Base-by-base conservation (phyloP, 64 coral and sea anemone genomes). In the Montipora efflorescens region DNA sequence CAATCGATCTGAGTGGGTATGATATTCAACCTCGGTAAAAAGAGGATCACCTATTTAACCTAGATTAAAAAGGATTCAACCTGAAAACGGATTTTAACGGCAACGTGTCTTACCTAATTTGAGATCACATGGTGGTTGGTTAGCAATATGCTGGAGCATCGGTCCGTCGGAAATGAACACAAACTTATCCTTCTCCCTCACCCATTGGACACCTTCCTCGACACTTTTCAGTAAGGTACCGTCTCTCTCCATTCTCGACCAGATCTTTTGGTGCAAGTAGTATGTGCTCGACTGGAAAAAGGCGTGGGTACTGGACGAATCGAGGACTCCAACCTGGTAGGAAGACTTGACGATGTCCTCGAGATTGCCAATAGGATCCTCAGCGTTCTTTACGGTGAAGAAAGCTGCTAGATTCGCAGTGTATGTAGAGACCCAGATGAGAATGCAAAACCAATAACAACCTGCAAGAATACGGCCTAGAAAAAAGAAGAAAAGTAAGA, bases 381-480 rank as follows among this genome's bases (percentile, higher is more conserved):
- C 25, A 25, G 25, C 25, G 25, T 25, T 25, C 25, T 25, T 25
- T 25, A 25, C 25, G 25, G 25, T 25, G 25, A 25, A 25, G 25
- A 25, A 25, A 25, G 25, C 25, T 25, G 25, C 25, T 2, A 95
- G 70, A 21, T 95, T 96, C 9, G 95, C 95, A 16, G 95, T 96
- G 59, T 96, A 96, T 20, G 95, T 96, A 36, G 95, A 93, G 0
- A 95, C 94, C 70, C 89, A 95, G 6, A 95, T 90, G 7, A 95
- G 78, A 44, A 95, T 95, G 53, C 94, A 95, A 47, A 92, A 95
- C 94, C 94, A 95, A 43, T 95, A 95, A 70, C 82, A 83, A 49
- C 94, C 90, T 14, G 94, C 83, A 0, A 95, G 89, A 51, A 95
- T 95, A 51, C 94, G 94, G 22, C 94, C 94, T 95, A 75, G 14